Percentiles rank a stretch among this genome's conserved stretches.
phyloP scores from a whole-genome alignment of 2,888 invertebrate species.

The Tetropium fuscum region DNA sequence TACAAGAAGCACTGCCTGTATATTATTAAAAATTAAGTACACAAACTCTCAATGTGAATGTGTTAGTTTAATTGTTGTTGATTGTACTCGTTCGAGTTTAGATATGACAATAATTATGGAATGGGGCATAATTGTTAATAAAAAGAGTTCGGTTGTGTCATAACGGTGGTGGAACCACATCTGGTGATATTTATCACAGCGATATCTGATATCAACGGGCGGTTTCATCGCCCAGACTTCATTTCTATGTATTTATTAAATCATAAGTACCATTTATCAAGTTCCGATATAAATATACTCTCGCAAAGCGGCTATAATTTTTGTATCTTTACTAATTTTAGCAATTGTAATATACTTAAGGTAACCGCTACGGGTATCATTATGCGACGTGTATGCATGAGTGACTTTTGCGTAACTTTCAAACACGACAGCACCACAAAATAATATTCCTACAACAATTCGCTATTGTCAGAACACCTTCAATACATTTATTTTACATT shows the following conservation, averaged over 20 bases:
- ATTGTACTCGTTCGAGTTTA: slow-evolving; percentile 55
- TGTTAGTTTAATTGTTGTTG: slow-evolving; percentile 53
- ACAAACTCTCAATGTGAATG: slow-evolving; percentile 48
- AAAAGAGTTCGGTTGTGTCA: slow-evolving; percentile 25
- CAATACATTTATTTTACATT: not conserved
- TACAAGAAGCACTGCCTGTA: slow-evolving; percentile 55
- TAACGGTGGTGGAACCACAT: slow-evolving; percentile 23
- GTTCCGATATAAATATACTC: slow-evolving; percentile 21
- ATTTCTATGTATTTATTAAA: slow-evolving; percentile 9
- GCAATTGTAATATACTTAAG: slow-evolving; percentile 41
- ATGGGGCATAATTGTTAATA: slow-evolving; percentile 60
- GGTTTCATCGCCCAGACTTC: slow-evolving; percentile 21
- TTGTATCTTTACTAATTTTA: slow-evolving; percentile 44
- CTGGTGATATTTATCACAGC: slow-evolving; percentile 17
- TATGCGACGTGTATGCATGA: slow-evolving; percentile 35
- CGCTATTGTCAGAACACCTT: not conserved
- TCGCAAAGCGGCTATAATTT: slow-evolving; percentile 54
- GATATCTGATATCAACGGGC: slow-evolving; percentile 15
- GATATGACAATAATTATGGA: slow-evolving; percentile 63
- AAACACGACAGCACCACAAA: not conserved
- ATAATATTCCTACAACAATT: not conserved
- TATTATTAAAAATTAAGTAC: slow-evolving; percentile 42
- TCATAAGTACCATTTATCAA: slow-evolving; percentile 22
- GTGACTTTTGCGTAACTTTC: slow-evolving; percentile 33
- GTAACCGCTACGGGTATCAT: slow-evolving; percentile 30